A percentile compares a stretch with the other conserved stretches of the same genome.
Conservation (phyloP, 2,888 invertebrate genomes). For the Smittia aterrima region DNA sequence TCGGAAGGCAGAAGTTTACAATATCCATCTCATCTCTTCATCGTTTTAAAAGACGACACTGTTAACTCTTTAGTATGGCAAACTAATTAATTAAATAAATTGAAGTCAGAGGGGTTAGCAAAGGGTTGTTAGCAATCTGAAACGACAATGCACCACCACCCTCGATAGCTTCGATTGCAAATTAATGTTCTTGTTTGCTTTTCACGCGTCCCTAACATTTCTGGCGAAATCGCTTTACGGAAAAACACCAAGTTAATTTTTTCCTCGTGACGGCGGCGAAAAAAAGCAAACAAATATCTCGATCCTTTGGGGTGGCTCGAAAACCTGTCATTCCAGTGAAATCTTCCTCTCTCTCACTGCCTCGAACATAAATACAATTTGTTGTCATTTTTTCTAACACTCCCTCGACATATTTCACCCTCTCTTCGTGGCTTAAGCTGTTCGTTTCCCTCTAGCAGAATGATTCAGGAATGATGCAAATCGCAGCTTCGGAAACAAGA, state of each 20-base stretch:
- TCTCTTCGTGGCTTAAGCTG: neutral
- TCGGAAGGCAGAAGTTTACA: neutral
- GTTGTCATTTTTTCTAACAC: slow-evolving; percentile 26
- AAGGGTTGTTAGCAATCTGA: neutral
- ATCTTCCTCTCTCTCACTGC: neutral
- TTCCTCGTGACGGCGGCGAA: neutral
- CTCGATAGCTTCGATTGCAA: neutral
- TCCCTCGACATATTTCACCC: slow-evolving; percentile 7
- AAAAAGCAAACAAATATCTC: neutral
- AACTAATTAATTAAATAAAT: neutral
- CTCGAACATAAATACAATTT: slow-evolving; percentile 19
- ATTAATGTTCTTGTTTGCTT: slow-evolving; percentile 5
- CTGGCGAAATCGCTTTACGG: neutral
- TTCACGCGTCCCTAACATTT: neutral
- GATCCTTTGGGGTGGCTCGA: neutral
- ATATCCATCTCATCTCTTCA: neutral
- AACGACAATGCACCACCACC: neutral
- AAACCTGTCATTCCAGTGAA: slow-evolving; percentile 21
- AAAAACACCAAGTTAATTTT: neutral
- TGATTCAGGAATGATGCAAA: slow-evolving; percentile 19
- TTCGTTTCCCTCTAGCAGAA: neutral
- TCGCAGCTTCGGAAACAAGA: neutral
- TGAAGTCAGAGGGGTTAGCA: neutral
- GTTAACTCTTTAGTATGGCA: neutral
- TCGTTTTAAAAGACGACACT: neutral